Percentiles rank a stretch among this genome's conserved stretches.
Evolutionary conservation across 2,113 vertebrate species (phyloP).

Genomic region (Fregata magnificens): DNA sequence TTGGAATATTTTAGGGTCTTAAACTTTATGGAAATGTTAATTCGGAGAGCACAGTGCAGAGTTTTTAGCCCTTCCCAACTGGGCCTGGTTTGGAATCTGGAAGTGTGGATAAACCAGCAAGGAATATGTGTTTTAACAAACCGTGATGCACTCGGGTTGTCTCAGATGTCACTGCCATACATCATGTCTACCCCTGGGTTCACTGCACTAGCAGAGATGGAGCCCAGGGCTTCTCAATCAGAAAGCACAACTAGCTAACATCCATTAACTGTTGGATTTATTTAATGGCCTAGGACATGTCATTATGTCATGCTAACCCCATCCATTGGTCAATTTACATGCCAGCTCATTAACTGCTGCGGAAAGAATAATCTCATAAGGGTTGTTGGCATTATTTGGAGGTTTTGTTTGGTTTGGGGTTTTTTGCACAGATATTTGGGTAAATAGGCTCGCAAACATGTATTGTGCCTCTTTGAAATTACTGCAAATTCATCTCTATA

Average conservation of each 20-base stretch:
- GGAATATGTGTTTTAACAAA: not conserved
- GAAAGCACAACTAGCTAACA: not conserved
- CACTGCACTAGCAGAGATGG: not conserved
- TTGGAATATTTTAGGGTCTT: not conserved
- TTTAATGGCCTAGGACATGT: not conserved
- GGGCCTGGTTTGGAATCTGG: not conserved
- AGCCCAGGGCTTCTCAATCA: not conserved
- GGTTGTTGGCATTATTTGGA: not conserved
- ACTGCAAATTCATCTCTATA: not conserved
- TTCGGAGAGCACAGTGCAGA: not conserved
- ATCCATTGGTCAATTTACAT: not conserved
- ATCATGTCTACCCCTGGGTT: not conserved
- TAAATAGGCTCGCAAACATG: not conserved
- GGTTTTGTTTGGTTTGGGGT: fast-evolving
- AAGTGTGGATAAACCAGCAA: not conserved
- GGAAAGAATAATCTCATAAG: not conserved
- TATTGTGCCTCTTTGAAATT: not conserved
- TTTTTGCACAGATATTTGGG: not conserved
- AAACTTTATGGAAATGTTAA: not conserved
- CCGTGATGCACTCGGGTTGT: fast-evolving
- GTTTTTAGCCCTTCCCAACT: not conserved
- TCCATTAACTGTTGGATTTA: not conserved
- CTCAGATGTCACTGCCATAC: not conserved
- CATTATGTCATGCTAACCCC: not conserved
- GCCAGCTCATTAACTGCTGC: not conserved